Evolutionary conservation across 2,888 invertebrate species (phyloP), one percentile per base, ranked within the genome.

Genomic region (Sturmia bella): DNA sequence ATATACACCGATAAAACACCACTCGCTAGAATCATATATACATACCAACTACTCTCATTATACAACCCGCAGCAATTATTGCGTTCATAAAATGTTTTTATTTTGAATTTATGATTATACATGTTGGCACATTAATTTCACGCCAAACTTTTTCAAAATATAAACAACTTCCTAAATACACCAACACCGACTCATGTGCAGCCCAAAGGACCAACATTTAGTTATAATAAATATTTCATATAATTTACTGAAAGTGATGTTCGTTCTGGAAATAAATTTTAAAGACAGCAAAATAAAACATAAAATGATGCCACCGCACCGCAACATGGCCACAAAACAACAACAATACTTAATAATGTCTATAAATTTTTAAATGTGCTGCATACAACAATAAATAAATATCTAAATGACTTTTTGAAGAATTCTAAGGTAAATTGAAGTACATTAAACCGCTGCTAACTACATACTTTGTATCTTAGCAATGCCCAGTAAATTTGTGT

Each of bases 51-150:
- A 50, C 11, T 19, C 3, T 54, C 15, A 43, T 75, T 78, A 84
- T 86, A 87, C 86, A 85, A 85, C 85, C 83, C 84, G 84, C 86
- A 86, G 84, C 86, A 86, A 85, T 85, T 86, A 86, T 86, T 87
- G 86, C 83, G 83, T 80, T 77, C 82, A 84, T 85, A 86, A 87
- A 85, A 86, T 85, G 78, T 84, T 83, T 86, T 87, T 86, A 86
- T 85, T 86, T 85, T 77, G 78, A 85, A 86, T 87, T 87, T 86
- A 87, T 86, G 84, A 83, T 85, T 84, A 73, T 84, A 43, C 76
- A 83, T 73, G 61, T 72, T 80, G 80, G 74, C 80, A 78, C 80
- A 80, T 78, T 72, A 74, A 81, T 80, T 81, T 78, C 39, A 75
- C 63, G 70, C 75, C 66, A 78, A 69, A 70, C 73, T 63, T 54